phyloP scores from a whole-genome alignment of 1,140 invertebrate species.

The Choristoneura fumiferana region DNA sequence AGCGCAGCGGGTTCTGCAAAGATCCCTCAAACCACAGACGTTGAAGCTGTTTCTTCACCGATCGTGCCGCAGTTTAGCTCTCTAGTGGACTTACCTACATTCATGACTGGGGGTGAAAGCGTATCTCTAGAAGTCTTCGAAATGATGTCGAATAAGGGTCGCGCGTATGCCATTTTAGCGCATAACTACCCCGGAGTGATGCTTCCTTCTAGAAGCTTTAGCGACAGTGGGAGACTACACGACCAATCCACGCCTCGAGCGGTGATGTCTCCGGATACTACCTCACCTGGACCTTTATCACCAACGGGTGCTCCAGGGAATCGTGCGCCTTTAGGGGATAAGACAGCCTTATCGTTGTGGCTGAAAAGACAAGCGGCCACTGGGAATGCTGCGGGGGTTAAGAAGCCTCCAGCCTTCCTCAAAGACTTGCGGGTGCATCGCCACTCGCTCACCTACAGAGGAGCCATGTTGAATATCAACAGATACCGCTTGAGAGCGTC shows the following conservation, averaged over 20 bases:
- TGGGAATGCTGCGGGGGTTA: conserved; percentile 59
- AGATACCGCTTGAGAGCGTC: conserved; percentile 89
- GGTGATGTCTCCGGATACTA: conserved; percentile 50
- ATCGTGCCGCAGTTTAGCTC: conserved; percentile 84
- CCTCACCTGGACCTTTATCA: conserved; percentile 46
- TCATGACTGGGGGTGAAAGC: conserved; percentile 86
- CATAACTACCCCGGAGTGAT: conserved; percentile 87
- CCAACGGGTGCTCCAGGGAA: conserved; percentile 40
- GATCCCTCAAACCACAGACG: conserved; percentile 61
- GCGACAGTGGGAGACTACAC: conserved; percentile 82
- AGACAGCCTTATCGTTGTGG: conserved; percentile 80
- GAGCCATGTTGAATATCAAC: conserved; percentile 92
- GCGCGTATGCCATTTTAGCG: conserved; percentile 84
- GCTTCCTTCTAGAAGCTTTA: conserved; percentile 84
- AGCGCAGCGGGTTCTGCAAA: conserved; percentile 79
- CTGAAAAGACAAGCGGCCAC: conserved; percentile 70
- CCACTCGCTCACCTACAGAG: conserved; percentile 89
- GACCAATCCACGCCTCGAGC: conserved; percentile 65
- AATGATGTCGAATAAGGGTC: conserved; percentile 83
- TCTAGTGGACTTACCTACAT: conserved; percentile 90
- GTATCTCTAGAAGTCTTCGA: conserved; percentile 87
- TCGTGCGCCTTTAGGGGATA: conserved; percentile 49
- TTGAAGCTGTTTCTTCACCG: conserved; percentile 54
- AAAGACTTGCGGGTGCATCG: conserved; percentile 85
- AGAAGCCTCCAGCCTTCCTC: conserved; percentile 81